Conservation (phyloP, 1,140 invertebrate genomes). For the Bombus impatiens region DNA sequence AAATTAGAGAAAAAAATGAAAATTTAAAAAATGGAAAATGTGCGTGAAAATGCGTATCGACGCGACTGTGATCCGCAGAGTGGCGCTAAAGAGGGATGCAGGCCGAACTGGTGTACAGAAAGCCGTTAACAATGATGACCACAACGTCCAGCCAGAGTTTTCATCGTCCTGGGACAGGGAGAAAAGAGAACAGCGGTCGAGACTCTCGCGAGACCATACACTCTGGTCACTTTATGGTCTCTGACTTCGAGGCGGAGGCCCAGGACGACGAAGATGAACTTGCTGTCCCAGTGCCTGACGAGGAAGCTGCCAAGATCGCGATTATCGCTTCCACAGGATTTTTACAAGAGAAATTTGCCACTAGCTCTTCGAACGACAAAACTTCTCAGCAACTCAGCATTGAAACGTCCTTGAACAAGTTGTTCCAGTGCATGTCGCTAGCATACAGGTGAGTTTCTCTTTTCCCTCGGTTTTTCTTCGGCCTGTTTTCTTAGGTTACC, state of each 20-base stretch:
- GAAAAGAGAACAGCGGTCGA: slow-evolving; percentile 47
- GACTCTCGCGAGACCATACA: slow-evolving; percentile 91
- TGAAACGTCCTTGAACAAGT: slow-evolving; percentile 95
- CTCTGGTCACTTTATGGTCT: slow-evolving; percentile 99
- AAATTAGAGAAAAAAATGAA: neutral
- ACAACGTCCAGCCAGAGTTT: slow-evolving; percentile 47
- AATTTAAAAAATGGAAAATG: neutral
- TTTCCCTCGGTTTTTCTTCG: slow-evolving; percentile 38
- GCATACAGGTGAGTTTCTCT: slow-evolving; percentile 92
- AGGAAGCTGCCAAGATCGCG: slow-evolving; percentile 78
- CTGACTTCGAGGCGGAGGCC: slow-evolving; percentile 95
- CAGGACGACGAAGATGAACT: slow-evolving; percentile 94
- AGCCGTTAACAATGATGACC: slow-evolving; percentile 59
- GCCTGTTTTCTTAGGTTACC: too few species aligned
- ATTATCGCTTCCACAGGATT: slow-evolving; percentile 72
- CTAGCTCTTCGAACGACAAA: slow-evolving; percentile 84
- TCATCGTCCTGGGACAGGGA: slow-evolving; percentile 42
- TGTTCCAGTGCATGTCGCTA: slow-evolving; percentile 98
- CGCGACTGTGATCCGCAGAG: slow-evolving; percentile 37
- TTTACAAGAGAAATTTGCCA: slow-evolving; percentile 79
- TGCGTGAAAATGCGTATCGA: slow-evolving; percentile 12
- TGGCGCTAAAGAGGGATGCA: slow-evolving; percentile 70
- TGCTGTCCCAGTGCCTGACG: slow-evolving; percentile 89
- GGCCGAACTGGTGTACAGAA: slow-evolving; percentile 78
- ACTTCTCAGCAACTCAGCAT: slow-evolving; percentile 89